phyloP scores from a whole-genome alignment of 2,888 invertebrate genomes.

The Monopis laevigella region DNA sequence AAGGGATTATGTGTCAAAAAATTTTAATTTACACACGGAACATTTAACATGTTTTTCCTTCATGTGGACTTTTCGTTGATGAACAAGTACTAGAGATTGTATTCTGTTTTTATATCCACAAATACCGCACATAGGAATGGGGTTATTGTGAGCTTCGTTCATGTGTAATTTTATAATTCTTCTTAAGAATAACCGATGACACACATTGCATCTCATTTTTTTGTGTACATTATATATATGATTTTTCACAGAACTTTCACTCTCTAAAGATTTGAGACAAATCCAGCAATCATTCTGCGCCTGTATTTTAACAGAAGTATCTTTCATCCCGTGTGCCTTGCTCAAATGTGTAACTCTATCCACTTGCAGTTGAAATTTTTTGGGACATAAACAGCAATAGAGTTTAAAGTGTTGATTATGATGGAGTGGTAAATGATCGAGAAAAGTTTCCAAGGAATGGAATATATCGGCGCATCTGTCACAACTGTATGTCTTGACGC shows the following conservation, averaged over 20 bases:
- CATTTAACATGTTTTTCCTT: constrained; percentile 11
- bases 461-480: not conserved
- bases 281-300: not conserved
- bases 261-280: not conserved
- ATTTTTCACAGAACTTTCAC: not conserved
- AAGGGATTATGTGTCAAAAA: constrained; percentile 14
- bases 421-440: not conserved
- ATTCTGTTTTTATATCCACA: constrained; percentile 21
- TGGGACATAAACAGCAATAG: not conserved
- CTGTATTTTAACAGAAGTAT: not conserved
- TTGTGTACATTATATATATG: constrained; percentile 4
- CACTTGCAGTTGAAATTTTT: not conserved
- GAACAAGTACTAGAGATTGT: constrained; percentile 21
- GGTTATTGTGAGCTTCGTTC: constrained; percentile 21
- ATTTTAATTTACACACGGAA: constrained; percentile 21
- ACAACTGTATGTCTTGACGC: not conserved
- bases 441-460: not conserved
- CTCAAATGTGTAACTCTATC: not conserved
- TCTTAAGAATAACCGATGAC: constrained; percentile 7
- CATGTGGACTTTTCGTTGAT: constrained; percentile 23
- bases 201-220: constrained; percentile 14
- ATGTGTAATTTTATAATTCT: constrained; percentile 1
- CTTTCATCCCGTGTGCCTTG: not conserved
- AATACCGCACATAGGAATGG: constrained; percentile 28
- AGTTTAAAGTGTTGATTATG: not conserved